These are phyloP conservation scores for Suncus etruscus DNA, from an alignment of 2,113 vertebrate species.

Conservation along the genomic window DNA sequence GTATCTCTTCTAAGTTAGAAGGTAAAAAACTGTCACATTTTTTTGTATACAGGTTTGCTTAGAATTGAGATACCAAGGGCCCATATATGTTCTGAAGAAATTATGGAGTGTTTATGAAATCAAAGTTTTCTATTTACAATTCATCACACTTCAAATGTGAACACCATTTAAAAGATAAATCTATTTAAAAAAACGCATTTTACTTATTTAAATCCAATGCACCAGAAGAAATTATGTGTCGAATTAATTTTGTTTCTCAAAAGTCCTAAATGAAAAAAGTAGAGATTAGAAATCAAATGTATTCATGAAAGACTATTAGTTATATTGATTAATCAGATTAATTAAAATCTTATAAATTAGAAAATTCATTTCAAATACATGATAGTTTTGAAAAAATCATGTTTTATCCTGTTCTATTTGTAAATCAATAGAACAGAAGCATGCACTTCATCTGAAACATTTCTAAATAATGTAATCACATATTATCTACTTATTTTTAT, in stretches of 20 bases:
- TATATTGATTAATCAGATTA: neutral
- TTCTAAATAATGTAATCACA: neutral
- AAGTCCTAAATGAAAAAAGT: neutral
- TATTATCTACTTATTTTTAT: neutral
- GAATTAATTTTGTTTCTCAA: neutral
- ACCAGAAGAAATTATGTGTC: neutral
- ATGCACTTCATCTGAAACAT: neutral
- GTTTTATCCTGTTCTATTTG: neutral
- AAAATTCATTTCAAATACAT: neutral
- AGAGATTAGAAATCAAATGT: neutral
- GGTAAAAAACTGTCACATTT: neutral
- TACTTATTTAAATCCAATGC: neutral
- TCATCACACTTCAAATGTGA: constrained; percentile 20
- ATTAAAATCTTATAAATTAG: neutral
- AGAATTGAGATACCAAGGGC: neutral
- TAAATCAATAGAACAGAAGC: neutral
- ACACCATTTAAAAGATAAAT: neutral
- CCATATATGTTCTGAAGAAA: neutral
- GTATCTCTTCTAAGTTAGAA: neutral
- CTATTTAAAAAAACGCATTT: constrained; percentile 13
- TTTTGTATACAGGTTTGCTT: neutral
- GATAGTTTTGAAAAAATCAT: neutral
- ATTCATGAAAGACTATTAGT: neutral
- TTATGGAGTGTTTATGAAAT: neutral
- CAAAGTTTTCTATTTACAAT: neutral